These are phyloP conservation scores for Tachycineta bicolor DNA, from an alignment of 2,113 vertebrate genomes.

Conservation along the genomic window DNA sequence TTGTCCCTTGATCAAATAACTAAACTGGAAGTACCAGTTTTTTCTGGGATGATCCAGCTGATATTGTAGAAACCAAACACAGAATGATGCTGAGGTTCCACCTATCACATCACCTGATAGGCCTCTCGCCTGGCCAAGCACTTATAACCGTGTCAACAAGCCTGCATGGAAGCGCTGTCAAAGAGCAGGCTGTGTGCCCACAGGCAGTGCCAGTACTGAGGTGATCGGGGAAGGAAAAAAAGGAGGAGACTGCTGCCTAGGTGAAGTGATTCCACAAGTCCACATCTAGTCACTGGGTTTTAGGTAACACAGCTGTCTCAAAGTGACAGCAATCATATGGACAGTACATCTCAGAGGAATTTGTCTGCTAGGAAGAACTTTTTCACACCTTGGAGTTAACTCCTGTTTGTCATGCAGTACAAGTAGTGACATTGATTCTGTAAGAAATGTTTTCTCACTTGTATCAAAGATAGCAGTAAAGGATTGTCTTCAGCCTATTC, in stretches of 20 bases:
- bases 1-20: background rate
- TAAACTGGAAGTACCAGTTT: background rate
- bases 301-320: background rate
- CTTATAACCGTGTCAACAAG: background rate
- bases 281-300: background rate
- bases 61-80: background rate
- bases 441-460: background rate
- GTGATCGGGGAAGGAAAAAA: background rate
- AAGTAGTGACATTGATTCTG: background rate
- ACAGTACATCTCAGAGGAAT: background rate
- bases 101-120: background rate
- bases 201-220: background rate
- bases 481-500: rapidly evolving
- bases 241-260: background rate
- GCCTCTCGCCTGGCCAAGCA: background rate
- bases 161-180: background rate
- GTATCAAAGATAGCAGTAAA: background rate
- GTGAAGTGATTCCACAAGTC: background rate
- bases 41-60: background rate
- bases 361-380: background rate
- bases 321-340: background rate
- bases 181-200: background rate
- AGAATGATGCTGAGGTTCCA: background rate
- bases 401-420: background rate
- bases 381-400: background rate